Evolutionary conservation across 1,140 invertebrate genomes (phyloP).

Genomic region (Drosophila mayri): DNA sequence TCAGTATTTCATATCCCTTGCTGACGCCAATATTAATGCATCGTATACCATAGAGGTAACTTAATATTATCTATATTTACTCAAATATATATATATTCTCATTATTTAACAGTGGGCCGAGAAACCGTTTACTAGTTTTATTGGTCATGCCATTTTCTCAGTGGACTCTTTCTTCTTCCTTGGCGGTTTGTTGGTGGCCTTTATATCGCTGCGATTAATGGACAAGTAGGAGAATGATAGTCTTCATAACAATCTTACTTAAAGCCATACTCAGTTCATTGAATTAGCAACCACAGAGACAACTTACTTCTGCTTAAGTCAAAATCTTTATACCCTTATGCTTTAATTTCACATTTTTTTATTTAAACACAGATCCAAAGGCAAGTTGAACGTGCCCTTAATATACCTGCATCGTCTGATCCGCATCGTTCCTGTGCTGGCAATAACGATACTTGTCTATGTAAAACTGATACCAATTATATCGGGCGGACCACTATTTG

Average conservation of each 20-base stretch:
- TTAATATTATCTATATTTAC: neutral
- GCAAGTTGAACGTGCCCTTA: neutral
- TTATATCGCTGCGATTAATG: conserved; percentile 87
- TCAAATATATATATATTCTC: neutral
- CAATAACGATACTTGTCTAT: neutral
- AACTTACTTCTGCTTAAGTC: too few relatives aligned
- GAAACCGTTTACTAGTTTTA: neutral
- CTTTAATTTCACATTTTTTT: too few relatives aligned
- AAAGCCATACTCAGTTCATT: too few relatives aligned
- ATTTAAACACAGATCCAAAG: conserved; percentile 56
- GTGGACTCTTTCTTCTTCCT: conserved; percentile 90
- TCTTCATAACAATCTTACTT: too few relatives aligned
- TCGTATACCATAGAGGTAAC: conserved; percentile 13
- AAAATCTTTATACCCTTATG: too few relatives aligned
- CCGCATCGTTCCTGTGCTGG: neutral
- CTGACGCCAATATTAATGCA: conserved; percentile 48
- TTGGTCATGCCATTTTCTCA: conserved; percentile 78
- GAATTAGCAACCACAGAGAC: too few relatives aligned
- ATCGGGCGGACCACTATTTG: conserved; percentile 38
- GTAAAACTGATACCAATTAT: neutral
- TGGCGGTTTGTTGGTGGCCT: conserved; percentile 88
- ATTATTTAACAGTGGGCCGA: neutral
- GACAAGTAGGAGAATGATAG: conserved; percentile 85
- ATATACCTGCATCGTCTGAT: neutral
- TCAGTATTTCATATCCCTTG: conserved; percentile 63